Conservation (phyloP, 2,113 vertebrate species). For the Vulpes ferrilata region DNA sequence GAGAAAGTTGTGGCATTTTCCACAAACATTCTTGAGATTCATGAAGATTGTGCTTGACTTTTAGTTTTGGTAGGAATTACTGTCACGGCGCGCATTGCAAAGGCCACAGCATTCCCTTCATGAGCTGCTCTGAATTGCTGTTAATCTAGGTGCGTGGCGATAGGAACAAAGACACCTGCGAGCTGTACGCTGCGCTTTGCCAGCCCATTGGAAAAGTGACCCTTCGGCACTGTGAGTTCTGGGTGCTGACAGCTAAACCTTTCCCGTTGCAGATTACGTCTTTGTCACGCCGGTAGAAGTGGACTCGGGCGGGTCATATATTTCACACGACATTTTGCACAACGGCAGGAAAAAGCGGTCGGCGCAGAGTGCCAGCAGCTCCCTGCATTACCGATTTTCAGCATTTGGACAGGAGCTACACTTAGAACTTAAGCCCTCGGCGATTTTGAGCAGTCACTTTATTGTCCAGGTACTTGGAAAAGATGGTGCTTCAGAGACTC, state of each 20-base stretch:
- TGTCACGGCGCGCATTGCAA: not conserved
- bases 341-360: constrained; percentile 91
- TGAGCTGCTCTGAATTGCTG: not conserved
- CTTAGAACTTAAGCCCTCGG: constrained; percentile 93
- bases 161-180: not conserved
- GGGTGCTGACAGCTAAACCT: constrained; percentile 66
- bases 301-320: constrained; percentile 91
- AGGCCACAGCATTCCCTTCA: not conserved
- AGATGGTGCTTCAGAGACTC: constrained; percentile 88
- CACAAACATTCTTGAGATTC: not conserved
- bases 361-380: constrained; percentile 83
- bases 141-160: not conserved
- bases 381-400: constrained; percentile 95
- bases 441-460: constrained; percentile 93
- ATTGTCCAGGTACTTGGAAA: constrained; percentile 92
- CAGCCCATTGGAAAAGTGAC: not conserved
- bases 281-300: constrained; percentile 96
- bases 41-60: not conserved
- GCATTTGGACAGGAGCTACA: constrained; percentile 96
- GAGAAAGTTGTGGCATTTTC: not conserved
- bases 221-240: not conserved
- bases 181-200: not conserved
- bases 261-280: constrained; percentile 92
- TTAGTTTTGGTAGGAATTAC: not conserved
- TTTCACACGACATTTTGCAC: constrained; percentile 93